Evolutionary conservation across 2,888 invertebrate species (phyloP).

Genomic region (Tachystola acroxantha): DNA sequence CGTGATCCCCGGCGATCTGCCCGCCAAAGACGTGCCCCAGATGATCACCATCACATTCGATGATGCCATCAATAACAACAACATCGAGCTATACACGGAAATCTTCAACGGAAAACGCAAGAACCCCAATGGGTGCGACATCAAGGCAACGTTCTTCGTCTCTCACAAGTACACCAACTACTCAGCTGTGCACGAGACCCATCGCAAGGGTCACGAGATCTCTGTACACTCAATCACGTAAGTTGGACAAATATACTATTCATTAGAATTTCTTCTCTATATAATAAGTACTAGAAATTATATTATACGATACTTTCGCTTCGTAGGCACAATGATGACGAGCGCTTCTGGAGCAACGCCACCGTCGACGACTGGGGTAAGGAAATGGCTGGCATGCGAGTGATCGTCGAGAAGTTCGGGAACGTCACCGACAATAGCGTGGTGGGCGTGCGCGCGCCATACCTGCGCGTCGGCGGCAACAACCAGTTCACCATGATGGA

Average conservation of each 20-base stretch:
- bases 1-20: slow-evolving; percentile 89
- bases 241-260: slow-evolving; percentile 50
- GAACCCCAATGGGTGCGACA: slow-evolving; percentile 95
- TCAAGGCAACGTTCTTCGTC: slow-evolving; percentile 94
- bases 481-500: slow-evolving; percentile 99
- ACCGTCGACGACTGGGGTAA: slow-evolving; percentile 95
- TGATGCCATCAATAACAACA: slow-evolving; percentile 96
- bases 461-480: slow-evolving; percentile 94
- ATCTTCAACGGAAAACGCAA: slow-evolving; percentile 93
- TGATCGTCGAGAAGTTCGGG: slow-evolving; percentile 92
- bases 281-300: not conserved
- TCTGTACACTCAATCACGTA: slow-evolving; percentile 96
- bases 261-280: not conserved
- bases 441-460: slow-evolving; percentile 93
- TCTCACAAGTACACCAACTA: slow-evolving; percentile 97
- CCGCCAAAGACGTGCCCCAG: slow-evolving; percentile 91
- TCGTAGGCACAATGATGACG: slow-evolving; percentile 91
- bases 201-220: slow-evolving; percentile 95
- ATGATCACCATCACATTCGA: slow-evolving; percentile 97
- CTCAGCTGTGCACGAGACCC: slow-evolving; percentile 94
- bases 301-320: slow-evolving; percentile 7
- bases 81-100: slow-evolving; percentile 94
- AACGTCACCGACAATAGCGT: slow-evolving; percentile 95
- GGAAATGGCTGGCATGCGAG: slow-evolving; percentile 96
- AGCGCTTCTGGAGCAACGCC: slow-evolving; percentile 95